Conservation (phyloP, 2,113 vertebrate species). For the Pyxicephalus adspersus region DNA sequence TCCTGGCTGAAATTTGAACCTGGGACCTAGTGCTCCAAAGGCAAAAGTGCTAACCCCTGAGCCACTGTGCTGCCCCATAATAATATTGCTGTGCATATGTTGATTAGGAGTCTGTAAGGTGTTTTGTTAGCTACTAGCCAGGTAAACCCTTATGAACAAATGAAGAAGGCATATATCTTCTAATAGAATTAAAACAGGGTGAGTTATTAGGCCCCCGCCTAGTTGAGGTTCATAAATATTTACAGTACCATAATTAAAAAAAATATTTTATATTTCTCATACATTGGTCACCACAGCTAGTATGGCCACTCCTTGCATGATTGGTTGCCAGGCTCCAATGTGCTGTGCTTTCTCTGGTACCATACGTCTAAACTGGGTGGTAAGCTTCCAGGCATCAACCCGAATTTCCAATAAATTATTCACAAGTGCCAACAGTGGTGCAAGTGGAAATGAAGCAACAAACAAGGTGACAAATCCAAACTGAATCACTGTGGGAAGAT, state of each 20-base stretch:
- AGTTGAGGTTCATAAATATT: no score
- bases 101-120: no score
- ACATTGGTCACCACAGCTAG: slow-evolving; percentile 92
- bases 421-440: slow-evolving; percentile 87
- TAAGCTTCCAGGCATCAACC: slow-evolving; percentile 91
- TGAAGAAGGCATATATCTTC: no score
- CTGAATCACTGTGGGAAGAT: slow-evolving; percentile 83
- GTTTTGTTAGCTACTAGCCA: no score
- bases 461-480: slow-evolving; percentile 96
- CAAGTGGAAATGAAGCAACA: slow-evolving; percentile 94
- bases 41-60: no score
- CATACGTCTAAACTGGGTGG: slow-evolving; percentile 87
- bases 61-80: no score
- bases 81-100: no score
- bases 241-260: background rate
- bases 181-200: no score
- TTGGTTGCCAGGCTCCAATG: slow-evolving; percentile 94
- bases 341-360: slow-evolving; percentile 88
- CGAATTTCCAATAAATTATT: slow-evolving; percentile 93
- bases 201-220: no score
- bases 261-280: slow-evolving; percentile 59
- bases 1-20: no score
- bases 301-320: slow-evolving; percentile 89
- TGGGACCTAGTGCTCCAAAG: no score
- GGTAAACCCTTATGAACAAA: no score